Percentiles rank a stretch among this genome's conserved stretches.
Evolutionary conservation across 2,888 invertebrate species (phyloP).

Genomic region (Idaea aversata): DNA sequence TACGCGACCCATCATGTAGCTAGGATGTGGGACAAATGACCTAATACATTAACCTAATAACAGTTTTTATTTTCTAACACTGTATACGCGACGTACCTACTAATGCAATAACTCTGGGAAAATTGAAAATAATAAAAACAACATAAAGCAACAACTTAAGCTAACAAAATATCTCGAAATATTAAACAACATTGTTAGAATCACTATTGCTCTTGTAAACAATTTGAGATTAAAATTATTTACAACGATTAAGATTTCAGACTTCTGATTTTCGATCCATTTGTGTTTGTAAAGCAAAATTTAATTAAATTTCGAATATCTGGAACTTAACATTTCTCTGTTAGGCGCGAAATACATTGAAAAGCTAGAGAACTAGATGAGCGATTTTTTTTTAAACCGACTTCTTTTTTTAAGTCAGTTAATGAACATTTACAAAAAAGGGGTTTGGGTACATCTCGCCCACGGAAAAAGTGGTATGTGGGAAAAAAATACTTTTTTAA

Average conservation of each 20-base stretch:
- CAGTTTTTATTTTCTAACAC: background rate
- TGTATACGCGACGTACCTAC: background rate
- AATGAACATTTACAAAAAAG: too few species aligned
- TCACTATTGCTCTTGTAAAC: background rate
- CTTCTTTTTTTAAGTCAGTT: too few species aligned
- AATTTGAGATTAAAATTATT: background rate
- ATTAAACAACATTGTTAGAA: background rate
- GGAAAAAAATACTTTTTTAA: too few species aligned
- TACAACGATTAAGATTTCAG: background rate
- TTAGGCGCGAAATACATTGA: background rate
- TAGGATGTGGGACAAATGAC: too few species aligned
- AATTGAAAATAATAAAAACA: background rate
- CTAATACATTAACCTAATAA: too few species aligned
- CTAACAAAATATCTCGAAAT: background rate
- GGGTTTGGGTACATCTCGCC: too few species aligned
- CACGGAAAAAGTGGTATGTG: too few species aligned
- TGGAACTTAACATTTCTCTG: slow-evolving; percentile 8
- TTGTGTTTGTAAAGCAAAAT: slow-evolving; percentile 10
- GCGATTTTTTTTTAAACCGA: too few species aligned
- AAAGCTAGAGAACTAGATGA: background rate
- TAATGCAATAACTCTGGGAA: background rate
- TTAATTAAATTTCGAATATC: slow-evolving; percentile 19
- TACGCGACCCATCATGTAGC: too few species aligned
- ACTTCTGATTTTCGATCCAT: background rate
- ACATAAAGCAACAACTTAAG: background rate